Evolutionary conservation across 2,113 vertebrate genomes (phyloP), one percentile per base, ranked within the genome.

Genomic region (Ceyx margarethae): DNA sequence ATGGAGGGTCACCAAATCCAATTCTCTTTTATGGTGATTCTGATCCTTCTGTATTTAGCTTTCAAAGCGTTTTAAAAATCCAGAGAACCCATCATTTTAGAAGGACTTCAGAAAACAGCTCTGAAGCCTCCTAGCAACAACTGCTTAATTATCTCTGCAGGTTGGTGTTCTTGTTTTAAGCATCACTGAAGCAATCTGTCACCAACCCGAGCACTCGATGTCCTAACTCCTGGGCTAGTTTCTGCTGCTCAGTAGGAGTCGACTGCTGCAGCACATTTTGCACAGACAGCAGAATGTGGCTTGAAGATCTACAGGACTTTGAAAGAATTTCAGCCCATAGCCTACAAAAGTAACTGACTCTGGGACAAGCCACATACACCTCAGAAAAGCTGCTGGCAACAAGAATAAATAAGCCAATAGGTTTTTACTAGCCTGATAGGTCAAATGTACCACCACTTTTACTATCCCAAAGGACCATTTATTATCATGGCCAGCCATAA

Each of bases 71-170:
- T 35, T 85, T 42, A 28, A 87, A 87, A 94, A 91, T 78, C 75
- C 75, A 92, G 92, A 92, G 75, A 67, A 45, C 60, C 29, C 31
- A 48, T 74, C 26, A 29, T 10, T 77, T 53, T 20, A 91, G 51
- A 17, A 93, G 78, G 71, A 71, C 67, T 85, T 79, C 48, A 91
- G 71, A 60, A 77, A 92, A 72, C 84, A 45, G 75, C 81, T 92
- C 85, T 56, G 84, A 74, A 91, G 64, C 87, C 64, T 92, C 81
- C 78, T 88, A 95, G 92, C 89, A 93, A 60, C 54, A 79, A 18
- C 50, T 89, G 81, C 87, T 73, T 80, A 45, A 42, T 71, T 72
- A 88, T 78, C 89, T 89, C 64, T 91, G 81, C 92, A 93, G 94
- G 94, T 29, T 71, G 67, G 60, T 74, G 87, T 8, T 93, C 33